These are phyloP conservation scores for Coenobita brevimanus DNA, from an alignment of 1,140 invertebrate species.

Conservation along the genomic window DNA sequence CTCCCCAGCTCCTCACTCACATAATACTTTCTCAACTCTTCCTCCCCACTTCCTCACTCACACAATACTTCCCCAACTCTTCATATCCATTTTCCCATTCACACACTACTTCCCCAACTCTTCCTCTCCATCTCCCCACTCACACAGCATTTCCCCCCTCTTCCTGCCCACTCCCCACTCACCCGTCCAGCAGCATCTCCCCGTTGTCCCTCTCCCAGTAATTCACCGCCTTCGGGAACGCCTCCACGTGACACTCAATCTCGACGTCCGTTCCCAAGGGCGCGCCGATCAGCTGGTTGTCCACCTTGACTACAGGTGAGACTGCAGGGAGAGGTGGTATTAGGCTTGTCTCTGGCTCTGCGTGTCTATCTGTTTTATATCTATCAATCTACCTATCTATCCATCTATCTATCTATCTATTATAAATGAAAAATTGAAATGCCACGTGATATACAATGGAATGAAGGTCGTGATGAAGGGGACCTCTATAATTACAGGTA, in stretches of 20 bases:
- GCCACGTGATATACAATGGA: too few species aligned
- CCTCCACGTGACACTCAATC: slow-evolving; percentile 74
- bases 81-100: neutral
- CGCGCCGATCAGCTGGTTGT: slow-evolving; percentile 74
- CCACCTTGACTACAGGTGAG: slow-evolving; percentile 72
- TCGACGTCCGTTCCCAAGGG: slow-evolving; percentile 72
- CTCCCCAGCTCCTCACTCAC: neutral
- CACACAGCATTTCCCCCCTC: neutral
- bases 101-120: neutral
- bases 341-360: neutral
- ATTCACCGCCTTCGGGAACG: slow-evolving; percentile 74
- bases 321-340: slow-evolving; percentile 65
- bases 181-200: slow-evolving; percentile 66
- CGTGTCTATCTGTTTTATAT: neutral
- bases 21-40: neutral
- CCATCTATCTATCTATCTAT: neutral
- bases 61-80: neutral
- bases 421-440: neutral
- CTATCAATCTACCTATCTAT: neutral
- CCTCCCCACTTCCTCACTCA: neutral
- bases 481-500: too few species aligned
- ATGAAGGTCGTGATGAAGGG: neutral
- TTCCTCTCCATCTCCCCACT: neutral
- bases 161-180: slow-evolving; percentile 6
- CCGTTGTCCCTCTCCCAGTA: slow-evolving; percentile 73